Conservation (phyloP, 2,113 vertebrate genomes). For the Apaloderma vittatum region DNA sequence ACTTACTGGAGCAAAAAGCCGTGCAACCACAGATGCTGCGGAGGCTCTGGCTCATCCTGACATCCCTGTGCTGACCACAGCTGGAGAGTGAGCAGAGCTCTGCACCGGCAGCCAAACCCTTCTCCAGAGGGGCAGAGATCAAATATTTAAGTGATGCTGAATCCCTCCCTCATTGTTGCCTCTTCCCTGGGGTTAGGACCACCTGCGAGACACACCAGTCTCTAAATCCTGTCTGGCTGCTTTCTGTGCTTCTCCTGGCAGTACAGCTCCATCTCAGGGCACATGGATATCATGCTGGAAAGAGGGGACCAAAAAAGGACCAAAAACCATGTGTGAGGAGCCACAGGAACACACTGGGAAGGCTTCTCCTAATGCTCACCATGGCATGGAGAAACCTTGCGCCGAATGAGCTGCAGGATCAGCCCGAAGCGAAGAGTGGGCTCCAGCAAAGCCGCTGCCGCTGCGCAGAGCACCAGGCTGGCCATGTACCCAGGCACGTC, state of each 20-base stretch:
- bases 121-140: fast-evolving
- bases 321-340: background rate
- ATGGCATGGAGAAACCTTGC: fast-evolving
- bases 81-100: background rate
- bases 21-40: background rate
- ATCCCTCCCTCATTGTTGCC: background rate
- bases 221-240: background rate
- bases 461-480: background rate
- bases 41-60: background rate
- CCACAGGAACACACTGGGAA: background rate
- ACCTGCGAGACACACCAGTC: background rate
- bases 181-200: background rate
- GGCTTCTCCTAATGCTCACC: background rate
- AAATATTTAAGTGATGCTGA: background rate
- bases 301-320: background rate
- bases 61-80: background rate
- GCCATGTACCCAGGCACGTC: fast-evolving
- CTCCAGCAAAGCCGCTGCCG: background rate
- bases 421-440: fast-evolving
- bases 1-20: background rate
- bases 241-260: background rate
- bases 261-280: fast-evolving
- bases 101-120: background rate
- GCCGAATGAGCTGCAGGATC: background rate
- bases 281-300: background rate